A percentile compares a stretch with the other conserved stretches of the same genome.
phyloP scores from a whole-genome alignment of 92 coral and sea anemone species.

The Palythoa heliodiscus region DNA sequence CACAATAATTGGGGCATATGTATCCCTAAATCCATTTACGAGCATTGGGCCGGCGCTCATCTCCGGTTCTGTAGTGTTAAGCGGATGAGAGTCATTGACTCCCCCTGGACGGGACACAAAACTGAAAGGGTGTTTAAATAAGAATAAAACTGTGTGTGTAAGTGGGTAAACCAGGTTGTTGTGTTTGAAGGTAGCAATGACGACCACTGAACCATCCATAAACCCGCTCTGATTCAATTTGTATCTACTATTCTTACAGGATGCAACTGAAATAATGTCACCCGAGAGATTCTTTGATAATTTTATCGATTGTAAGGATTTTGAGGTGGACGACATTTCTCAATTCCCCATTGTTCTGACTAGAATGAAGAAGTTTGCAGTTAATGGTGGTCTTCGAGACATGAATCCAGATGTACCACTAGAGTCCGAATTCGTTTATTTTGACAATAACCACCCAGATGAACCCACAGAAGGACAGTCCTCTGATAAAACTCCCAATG shows the following conservation, averaged over 20 bases:
- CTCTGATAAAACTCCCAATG: constrained; percentile 46
- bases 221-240: neutral
- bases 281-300: neutral
- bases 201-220: neutral
- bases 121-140: too few relatives aligned
- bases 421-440: constrained; percentile 60
- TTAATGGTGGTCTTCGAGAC: neutral
- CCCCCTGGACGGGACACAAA: too few relatives aligned
- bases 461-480: constrained; percentile 38
- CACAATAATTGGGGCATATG: too few relatives aligned
- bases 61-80: too few relatives aligned
- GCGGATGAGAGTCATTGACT: too few relatives aligned
- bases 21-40: too few relatives aligned
- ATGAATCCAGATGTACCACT: neutral
- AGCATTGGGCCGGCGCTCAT: too few relatives aligned
- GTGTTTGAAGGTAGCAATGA: neutral
- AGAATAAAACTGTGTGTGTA: too few relatives aligned
- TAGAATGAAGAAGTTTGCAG: neutral
- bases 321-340: constrained; percentile 21
- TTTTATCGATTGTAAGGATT: constrained; percentile 31
- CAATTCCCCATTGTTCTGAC: neutral
- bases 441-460: constrained; percentile 63
- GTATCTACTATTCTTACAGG: neutral
- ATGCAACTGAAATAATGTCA: neutral
- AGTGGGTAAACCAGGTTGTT: too few relatives aligned